A percentile compares a stretch with the other conserved stretches of the same genome.
These are phyloP conservation scores for Apotomis capreana DNA, from an alignment of 2,888 invertebrate species.

Conservation along the genomic window DNA sequence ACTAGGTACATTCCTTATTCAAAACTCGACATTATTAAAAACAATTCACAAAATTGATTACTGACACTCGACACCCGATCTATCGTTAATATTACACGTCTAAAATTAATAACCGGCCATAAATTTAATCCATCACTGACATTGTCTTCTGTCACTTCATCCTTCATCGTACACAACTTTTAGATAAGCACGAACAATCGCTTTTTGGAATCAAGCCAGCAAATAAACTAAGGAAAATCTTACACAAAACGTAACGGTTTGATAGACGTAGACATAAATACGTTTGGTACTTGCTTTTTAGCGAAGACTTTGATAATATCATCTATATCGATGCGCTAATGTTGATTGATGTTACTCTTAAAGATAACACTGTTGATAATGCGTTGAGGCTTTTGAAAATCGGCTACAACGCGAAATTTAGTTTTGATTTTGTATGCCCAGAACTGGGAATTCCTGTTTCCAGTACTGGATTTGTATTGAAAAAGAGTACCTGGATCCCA, in stretches of 20 bases:
- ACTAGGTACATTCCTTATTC: too few relatives aligned
- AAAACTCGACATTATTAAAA: too few relatives aligned
- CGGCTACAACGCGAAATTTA: too few relatives aligned
- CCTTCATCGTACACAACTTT: background rate
- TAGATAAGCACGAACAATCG: background rate
- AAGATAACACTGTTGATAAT: too few relatives aligned
- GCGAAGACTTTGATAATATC: background rate
- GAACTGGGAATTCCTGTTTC: too few relatives aligned
- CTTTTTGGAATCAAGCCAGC: conserved; percentile 6
- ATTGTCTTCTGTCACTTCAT: background rate
- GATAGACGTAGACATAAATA: conserved; percentile 3
- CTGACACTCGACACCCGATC: too few relatives aligned
- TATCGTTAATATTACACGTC: too few relatives aligned
- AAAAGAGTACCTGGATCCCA: too few relatives aligned
- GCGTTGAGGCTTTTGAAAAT: too few relatives aligned
- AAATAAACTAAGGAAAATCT: background rate
- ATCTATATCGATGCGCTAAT: background rate
- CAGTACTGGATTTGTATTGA: too few relatives aligned
- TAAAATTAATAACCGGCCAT: conserved; percentile 11
- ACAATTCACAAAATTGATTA: too few relatives aligned
- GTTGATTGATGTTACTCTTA: background rate
- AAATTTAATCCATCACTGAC: background rate
- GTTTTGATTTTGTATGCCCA: too few relatives aligned
- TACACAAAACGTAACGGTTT: background rate
- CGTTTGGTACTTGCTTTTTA: background rate